Conservation (phyloP, 2,888 invertebrate genomes). For the Platerodrilus igneus region DNA sequence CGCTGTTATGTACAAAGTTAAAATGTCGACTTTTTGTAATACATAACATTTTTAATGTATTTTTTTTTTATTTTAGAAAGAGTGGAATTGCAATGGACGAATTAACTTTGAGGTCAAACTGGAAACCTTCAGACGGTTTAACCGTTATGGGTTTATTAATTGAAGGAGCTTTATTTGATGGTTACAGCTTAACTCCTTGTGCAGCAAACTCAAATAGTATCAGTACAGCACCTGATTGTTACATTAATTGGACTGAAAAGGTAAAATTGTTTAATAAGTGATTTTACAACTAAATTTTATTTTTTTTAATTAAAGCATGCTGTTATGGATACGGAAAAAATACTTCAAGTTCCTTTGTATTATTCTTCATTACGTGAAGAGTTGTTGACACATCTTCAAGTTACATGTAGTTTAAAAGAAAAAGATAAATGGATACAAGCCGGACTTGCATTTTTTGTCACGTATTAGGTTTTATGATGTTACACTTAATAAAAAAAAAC, state of each 20-base stretch:
- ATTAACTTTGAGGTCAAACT: conserved; percentile 38
- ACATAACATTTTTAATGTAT: too few relatives aligned
- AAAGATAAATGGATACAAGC: conserved; percentile 58
- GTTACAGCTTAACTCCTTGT: conserved; percentile 53
- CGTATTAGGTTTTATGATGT: conserved; percentile 32
- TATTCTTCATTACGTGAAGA: conserved; percentile 38
- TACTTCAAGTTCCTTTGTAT: conserved; percentile 41
- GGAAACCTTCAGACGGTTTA: conserved; percentile 38
- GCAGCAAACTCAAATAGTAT: conserved; percentile 56
- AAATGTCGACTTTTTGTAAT: too few relatives aligned
- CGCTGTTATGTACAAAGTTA: too few relatives aligned
- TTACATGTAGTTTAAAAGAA: conserved; percentile 41
- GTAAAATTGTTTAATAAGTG: conserved; percentile 43
- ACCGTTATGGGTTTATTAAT: conserved; percentile 56
- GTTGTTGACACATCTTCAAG: conserved; percentile 37
- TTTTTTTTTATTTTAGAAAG: conserved; percentile 27
- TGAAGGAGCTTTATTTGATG: conserved; percentile 65
- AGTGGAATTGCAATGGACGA: conserved; percentile 40
- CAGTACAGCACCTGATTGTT: conserved; percentile 54
- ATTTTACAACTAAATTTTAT: conserved; percentile 53
- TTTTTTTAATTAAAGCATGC: conserved; percentile 31
- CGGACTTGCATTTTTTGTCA: conserved; percentile 60
- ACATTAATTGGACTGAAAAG: conserved; percentile 59
- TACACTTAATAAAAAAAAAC: neutral
- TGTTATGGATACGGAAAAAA: conserved; percentile 33